Percentiles rank a stretch among this genome's conserved stretches.
Conservation (phyloP, 1,140 invertebrate species). For the Drosophila kanapiae region DNA sequence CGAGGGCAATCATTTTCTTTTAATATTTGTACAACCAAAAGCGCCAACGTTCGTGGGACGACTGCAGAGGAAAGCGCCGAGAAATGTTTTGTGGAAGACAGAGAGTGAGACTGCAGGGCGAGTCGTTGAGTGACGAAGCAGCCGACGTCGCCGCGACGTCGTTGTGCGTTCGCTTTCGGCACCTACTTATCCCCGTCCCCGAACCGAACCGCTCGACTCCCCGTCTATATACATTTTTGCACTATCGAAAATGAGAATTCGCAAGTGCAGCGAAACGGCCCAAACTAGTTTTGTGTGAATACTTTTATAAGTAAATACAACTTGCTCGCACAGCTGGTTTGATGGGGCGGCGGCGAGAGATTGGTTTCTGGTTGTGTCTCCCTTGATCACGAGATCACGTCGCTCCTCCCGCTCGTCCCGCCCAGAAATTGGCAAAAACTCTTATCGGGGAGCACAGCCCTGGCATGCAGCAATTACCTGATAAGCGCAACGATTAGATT, state of each 20-base stretch:
- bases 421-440: constrained; percentile 6
- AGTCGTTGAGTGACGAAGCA: constrained; percentile 41
- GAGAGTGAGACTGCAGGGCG: constrained; percentile 44
- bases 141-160: constrained; percentile 21
- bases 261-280: constrained; percentile 41
- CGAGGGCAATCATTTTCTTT: constrained; percentile 17
- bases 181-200: neutral
- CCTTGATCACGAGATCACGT: constrained; percentile 33
- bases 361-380: constrained; percentile 13
- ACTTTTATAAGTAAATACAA: constrained; percentile 2
- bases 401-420: neutral
- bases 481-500: constrained; percentile 50
- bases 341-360: neutral
- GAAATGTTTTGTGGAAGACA: constrained; percentile 49
- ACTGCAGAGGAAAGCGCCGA: constrained; percentile 62
- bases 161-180: constrained; percentile 6
- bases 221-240: constrained; percentile 34
- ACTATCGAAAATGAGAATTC: constrained; percentile 62
- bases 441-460: constrained; percentile 39
- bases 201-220: neutral
- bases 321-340: constrained; percentile 39
- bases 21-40: constrained; percentile 21
- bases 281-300: constrained; percentile 64
- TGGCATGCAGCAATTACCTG: constrained; percentile 48
- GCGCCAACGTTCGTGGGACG: constrained; percentile 63